Evolutionary conservation across 1,140 invertebrate species (phyloP).

Genomic region (Hylaeus anthracinus): DNA sequence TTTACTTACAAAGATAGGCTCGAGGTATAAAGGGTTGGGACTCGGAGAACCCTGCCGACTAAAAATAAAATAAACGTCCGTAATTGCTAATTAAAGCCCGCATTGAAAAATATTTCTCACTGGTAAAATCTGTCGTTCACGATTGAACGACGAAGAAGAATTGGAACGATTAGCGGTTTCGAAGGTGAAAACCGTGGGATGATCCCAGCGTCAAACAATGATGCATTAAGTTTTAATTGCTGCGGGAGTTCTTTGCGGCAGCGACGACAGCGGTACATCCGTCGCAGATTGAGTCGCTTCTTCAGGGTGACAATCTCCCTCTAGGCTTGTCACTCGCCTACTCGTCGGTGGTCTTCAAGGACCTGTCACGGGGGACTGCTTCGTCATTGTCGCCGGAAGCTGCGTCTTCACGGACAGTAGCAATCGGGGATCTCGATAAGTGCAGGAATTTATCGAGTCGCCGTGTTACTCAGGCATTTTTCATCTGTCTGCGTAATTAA

Average conservation of each 20-base stretch:
- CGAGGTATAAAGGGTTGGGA: too few species aligned
- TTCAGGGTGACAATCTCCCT: constrained; percentile 49
- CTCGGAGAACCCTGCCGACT: too few species aligned
- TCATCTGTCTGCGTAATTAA: too few species aligned
- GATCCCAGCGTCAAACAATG: background rate
- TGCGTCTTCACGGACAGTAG: constrained; percentile 19
- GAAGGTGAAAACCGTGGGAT: background rate
- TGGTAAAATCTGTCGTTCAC: background rate
- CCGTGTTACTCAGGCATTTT: background rate
- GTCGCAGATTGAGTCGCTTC: constrained; percentile 44
- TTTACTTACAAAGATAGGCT: too few species aligned
- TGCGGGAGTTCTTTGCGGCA: background rate
- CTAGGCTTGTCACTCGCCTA: constrained; percentile 47
- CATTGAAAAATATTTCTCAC: background rate
- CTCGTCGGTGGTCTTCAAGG: constrained; percentile 52
- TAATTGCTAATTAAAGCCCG: too few species aligned
- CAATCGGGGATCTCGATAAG: constrained; percentile 22
- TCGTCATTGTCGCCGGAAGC: constrained; percentile 65
- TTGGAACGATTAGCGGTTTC: background rate
- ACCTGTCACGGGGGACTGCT: constrained; percentile 39
- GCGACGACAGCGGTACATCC: background rate
- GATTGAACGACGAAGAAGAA: background rate
- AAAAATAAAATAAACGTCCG: too few species aligned
- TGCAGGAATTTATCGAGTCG: background rate
- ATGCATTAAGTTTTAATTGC: constrained; percentile 9